Conservation (phyloP, 2,113 vertebrate species). For the Ictidomys tridecemlineatus region DNA sequence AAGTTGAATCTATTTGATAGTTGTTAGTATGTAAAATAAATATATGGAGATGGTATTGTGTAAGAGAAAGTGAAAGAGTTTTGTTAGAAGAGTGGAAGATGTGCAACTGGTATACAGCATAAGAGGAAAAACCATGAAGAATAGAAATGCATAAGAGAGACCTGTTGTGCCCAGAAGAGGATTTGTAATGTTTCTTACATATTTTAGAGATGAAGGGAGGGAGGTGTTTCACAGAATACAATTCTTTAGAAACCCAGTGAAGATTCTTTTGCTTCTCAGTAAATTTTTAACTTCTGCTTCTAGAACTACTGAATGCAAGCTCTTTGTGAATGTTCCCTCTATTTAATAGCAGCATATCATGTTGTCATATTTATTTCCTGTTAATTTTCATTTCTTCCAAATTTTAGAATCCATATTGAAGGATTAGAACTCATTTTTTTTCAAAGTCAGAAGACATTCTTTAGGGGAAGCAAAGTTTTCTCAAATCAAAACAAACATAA, state of each 20-base stretch:
- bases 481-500: slow-evolving; percentile 41
- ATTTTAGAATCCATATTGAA: background rate
- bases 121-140: background rate
- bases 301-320: background rate
- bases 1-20: background rate
- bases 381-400: slow-evolving; percentile 53
- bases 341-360: background rate
- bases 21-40: background rate
- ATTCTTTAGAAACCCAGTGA: background rate
- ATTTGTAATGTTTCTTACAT: background rate
- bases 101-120: background rate
- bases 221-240: background rate
- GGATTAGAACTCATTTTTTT: slow-evolving; percentile 6
- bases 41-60: background rate
- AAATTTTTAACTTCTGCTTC: background rate
- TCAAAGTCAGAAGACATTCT: slow-evolving; percentile 26
- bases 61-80: slow-evolving; percentile 16
- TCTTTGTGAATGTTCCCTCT: background rate
- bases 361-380: background rate
- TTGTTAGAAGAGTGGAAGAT: background rate
- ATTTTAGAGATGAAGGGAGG: background rate
- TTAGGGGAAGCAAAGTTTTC: slow-evolving; percentile 34
- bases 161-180: background rate
- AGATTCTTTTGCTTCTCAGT: background rate
- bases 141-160: background rate